These are phyloP conservation scores for Atrichornis clamosus DNA, from an alignment of 2,113 vertebrate genomes.

Conservation along the genomic window DNA sequence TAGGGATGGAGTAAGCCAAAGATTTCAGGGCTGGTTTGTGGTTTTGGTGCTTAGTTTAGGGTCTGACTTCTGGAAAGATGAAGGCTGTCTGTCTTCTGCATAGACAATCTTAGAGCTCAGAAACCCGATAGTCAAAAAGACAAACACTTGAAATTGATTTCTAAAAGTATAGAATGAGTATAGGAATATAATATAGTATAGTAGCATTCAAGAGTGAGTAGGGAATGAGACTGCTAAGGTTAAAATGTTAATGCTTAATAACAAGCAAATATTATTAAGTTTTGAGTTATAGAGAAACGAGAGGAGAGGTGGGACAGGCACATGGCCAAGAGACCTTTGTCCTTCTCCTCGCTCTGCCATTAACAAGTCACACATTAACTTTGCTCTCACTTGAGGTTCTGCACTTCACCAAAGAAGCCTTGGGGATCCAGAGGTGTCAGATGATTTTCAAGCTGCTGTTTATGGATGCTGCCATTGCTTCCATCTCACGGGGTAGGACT, in stretches of 20 bases:
- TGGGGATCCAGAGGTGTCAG: not conserved
- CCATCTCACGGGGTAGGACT: not conserved
- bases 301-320: not conserved
- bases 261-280: constrained; percentile 33
- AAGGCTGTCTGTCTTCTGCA: not conserved
- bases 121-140: not conserved
- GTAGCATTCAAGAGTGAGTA: not conserved
- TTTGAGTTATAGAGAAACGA: not conserved
- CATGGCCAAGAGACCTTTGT: constrained; percentile 12
- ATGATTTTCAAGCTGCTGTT: not conserved
- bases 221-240: not conserved
- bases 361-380: constrained; percentile 52
- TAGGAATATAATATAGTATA: not conserved
- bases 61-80: not conserved
- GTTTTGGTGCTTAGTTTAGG: not conserved
- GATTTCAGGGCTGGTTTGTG: not conserved
- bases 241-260: constrained; percentile 40
- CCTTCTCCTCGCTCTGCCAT: not conserved
- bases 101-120: not conserved
- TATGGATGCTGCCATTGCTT: not conserved
- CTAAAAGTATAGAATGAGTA: not conserved
- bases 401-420: not conserved
- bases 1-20: not conserved
- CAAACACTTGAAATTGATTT: not conserved
- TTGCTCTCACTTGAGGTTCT: not conserved